Conservation (phyloP, 2,888 invertebrate genomes). For the Lottia gigantea region DNA sequence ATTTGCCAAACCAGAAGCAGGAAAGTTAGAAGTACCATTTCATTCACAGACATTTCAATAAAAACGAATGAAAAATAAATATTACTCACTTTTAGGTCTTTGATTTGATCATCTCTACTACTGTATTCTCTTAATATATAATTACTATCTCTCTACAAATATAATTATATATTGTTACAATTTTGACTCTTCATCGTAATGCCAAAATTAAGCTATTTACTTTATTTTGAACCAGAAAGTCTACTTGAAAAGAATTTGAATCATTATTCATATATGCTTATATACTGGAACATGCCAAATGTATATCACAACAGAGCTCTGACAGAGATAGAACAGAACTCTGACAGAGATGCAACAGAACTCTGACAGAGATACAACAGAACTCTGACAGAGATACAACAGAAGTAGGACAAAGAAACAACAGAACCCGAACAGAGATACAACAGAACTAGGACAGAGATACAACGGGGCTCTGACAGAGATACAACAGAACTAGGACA, state of each 20-base stretch:
- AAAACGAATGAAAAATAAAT: neutral
- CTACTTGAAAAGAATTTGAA: too few species aligned
- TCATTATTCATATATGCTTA: too few species aligned
- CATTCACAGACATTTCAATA: too few species aligned
- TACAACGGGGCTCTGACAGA: neutral
- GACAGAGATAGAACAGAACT: neutral
- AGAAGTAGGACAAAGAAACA: neutral
- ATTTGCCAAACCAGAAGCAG: too few species aligned
- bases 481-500: neutral
- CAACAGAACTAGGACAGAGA: neutral
- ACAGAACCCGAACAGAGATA: neutral
- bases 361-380: neutral
- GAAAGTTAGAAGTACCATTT: too few species aligned
- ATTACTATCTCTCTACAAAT: constrained; percentile 72
- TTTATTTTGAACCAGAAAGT: too few species aligned
- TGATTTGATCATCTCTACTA: constrained; percentile 79
- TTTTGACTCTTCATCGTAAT: too few species aligned
- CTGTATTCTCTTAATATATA: constrained; percentile 87
- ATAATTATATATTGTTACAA: too few species aligned
- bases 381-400: neutral
- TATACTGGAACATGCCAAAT: too few species aligned
- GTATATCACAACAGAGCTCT: too few species aligned
- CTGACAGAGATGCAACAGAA: neutral
- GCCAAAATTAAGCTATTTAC: too few species aligned
- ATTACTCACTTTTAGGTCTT: constrained; percentile 63